Base-by-base conservation (phyloP, 2,888 invertebrate species). In the Agriopis aurantiaria region DNA sequence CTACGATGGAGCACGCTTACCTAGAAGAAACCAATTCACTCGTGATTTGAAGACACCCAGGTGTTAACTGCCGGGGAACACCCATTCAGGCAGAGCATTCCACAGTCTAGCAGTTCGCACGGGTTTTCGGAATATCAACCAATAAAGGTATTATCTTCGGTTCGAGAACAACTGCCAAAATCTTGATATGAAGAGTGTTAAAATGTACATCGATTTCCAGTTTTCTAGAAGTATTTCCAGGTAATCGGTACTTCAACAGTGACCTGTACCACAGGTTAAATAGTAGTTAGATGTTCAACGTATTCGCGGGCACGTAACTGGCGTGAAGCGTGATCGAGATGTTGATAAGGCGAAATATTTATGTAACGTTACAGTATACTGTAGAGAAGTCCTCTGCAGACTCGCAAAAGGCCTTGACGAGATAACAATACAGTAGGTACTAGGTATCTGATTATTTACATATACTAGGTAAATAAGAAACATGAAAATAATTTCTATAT, bases 371-470 rank as follows among this genome's bases (percentile, higher is more conserved):
- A 51, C 3, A 17, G n/a, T 61, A 23, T 23, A 23, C 17, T 23
- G 17, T 23, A 23, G 17, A 23, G 17, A 23, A 23, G 17, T 23
- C 17, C 17, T 56, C 49, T 33, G 40, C 63, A 23, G 23, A 10
- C 51, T 63, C 46, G 14, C 10, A 64, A 48, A 64, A 41, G 56
- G 48, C 63, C 63, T 64, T 64, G 63, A 12, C 45, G 62, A 48
- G 63, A 64, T 64, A 56, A 49, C 8, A n/a, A 33, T 10, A n/a
- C 11, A 46, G 46, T 23, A 23, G 2, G 17, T 23, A 23, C 17
- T 48, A 48, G 23, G 46, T 23, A 23, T 23, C 17, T 23, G 17
- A 11, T 7, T 12, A 48, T 59, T 60, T 60, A 49, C 48, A 23
- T 23, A 60, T 60, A 6, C 6, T 6, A 8, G 8, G 6, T 41